phyloP scores from a whole-genome alignment of 2,888 invertebrate genomes.

The Diaperis boleti region DNA sequence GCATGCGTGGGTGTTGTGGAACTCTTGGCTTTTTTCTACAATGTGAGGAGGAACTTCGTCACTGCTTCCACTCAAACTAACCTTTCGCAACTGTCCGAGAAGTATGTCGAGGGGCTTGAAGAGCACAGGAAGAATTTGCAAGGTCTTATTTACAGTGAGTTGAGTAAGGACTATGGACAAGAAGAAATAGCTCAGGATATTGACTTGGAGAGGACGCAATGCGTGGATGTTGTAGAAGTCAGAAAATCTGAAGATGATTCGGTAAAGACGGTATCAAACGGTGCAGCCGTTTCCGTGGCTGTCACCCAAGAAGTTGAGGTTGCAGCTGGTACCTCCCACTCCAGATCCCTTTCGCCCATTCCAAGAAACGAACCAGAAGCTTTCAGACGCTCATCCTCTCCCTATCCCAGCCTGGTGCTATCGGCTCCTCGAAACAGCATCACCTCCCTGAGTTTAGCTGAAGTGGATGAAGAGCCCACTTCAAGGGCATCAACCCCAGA shows the following conservation, averaged over 20 bases:
- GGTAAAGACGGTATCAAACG: neutral
- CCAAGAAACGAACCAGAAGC: slow-evolving; percentile 50
- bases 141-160: neutral
- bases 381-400: slow-evolving; percentile 56
- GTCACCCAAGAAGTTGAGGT: slow-evolving; percentile 6
- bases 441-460: slow-evolving; percentile 65
- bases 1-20: slow-evolving; percentile 82
- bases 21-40: slow-evolving; percentile 71
- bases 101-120: slow-evolving; percentile 31
- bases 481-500: slow-evolving; percentile 49
- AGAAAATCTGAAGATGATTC: no score
- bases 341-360: slow-evolving; percentile 64
- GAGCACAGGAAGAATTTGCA: slow-evolving; percentile 13
- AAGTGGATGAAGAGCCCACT: slow-evolving; percentile 68
- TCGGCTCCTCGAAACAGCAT: slow-evolving; percentile 58
- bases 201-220: no score
- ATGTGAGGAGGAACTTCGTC: slow-evolving; percentile 61
- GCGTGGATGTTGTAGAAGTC: no score
- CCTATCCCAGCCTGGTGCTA: slow-evolving; percentile 56
- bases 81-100: slow-evolving; percentile 22
- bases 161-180: neutral
- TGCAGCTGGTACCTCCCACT: slow-evolving; percentile 6
- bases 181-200: no score
- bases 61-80: slow-evolving; percentile 40
- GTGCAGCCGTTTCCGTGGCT: neutral